Base-by-base conservation (phyloP, 30 jellyfish, hydroid and myxozoan genomes). In the Cassiopea xamachana region DNA sequence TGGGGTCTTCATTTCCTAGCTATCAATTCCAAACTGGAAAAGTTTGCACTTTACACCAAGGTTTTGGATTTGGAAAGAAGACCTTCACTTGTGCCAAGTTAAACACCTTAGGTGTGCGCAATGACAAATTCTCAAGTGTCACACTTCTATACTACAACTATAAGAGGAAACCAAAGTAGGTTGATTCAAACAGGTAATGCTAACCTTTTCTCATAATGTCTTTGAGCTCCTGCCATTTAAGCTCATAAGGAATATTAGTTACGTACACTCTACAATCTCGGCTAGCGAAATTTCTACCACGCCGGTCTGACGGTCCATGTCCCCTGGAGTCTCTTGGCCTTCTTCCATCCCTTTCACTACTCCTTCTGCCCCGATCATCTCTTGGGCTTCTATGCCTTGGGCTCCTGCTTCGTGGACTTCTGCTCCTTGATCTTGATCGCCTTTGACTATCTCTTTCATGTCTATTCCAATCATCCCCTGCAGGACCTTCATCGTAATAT, bases 121-220 rank as follows among this genome's bases (percentile, higher is more conserved):
- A 27, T 27, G 39, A 27, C 39, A 27, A 27, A 27, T 27, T 27
- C 39, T 27, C 39, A 27, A 27, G 39, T 27, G 39, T 27, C 39
- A 27, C 39, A 27, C 39, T 27, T 27, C 39, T 27, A 27, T 27
- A 27, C 39, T 27, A 27, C 39, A 27, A 27, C 39, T 27, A 27
- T 27, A 27, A 27, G 39, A 27, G 39, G 39, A 27, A 55, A 55
- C 64, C 48, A 44, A 81, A 1, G 3, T 19, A 1, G 64, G 0
- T 15, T 1, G 49, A 27, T 7, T 9, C 76, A 6, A 55, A 55
- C 7, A 55, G 7, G 7, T 55, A 55, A 17, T 84, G 1, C 62
- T 59, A 81, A 96, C 99, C 97, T 85, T 96, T 96, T 81, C 94
- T 96, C 99, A 96, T 96, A 43, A 96, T 75, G 76, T 96, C 99